These are phyloP conservation scores for Actinernus sp. DNA, from an alignment of 92 coral and sea anemone genomes.

Conservation along the genomic window DNA sequence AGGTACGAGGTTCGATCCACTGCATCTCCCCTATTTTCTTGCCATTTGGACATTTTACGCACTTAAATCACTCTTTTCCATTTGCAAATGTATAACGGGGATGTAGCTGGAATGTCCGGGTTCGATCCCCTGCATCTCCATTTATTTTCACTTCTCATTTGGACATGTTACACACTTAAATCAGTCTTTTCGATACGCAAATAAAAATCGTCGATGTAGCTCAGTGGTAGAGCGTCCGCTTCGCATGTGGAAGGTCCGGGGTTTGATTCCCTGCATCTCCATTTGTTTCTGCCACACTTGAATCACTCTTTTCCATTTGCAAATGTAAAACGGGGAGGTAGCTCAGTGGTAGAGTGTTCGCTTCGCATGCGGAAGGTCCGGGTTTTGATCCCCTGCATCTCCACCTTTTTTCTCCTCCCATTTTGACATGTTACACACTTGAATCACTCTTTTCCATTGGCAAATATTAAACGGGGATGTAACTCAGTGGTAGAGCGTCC, in stretches of 20 bases:
- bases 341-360: constrained; percentile 8
- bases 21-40: neutral
- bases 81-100: neutral
- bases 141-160: neutral
- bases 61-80: neutral
- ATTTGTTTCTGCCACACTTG: neutral
- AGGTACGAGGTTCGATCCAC: too few species aligned
- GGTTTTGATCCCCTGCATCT: too few species aligned
- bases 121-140: constrained; percentile 1
- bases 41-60: neutral
- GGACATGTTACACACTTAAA: neutral
- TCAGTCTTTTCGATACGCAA: neutral
- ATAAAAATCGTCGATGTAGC: too few species aligned
- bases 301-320: neutral
- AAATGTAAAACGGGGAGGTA: neutral
- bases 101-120: neutral
- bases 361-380: constrained; percentile 7
- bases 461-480: neutral
- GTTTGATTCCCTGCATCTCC: neutral
- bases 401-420: too few species aligned
- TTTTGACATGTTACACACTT: too few species aligned
- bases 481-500: neutral
- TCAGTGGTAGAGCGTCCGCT: neutral
- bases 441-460: too few species aligned
- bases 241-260: neutral